Evolutionary conservation across 2,113 vertebrate species (phyloP), one percentile per base, ranked within the genome.

Genomic region (Boulengeromyrus knoepffleri): DNA sequence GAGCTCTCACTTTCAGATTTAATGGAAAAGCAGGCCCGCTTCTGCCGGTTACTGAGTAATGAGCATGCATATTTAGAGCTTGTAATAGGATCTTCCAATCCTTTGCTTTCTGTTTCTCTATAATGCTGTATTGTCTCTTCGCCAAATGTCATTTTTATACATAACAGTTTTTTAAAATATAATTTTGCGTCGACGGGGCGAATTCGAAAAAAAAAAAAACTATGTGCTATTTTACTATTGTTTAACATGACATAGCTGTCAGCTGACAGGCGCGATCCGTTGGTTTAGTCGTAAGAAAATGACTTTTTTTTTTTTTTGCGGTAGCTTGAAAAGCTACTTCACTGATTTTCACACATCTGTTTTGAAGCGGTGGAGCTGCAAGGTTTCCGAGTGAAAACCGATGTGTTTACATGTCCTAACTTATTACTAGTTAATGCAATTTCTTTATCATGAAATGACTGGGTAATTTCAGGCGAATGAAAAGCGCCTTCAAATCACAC

Each of bases 1-100:
- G 92, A 93, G 91, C 90, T 85, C 87, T 90, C 90, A 91, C 88
- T 91, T 91, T 93, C 88, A 89, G 56, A 90, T 46, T 90, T 90
- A 90, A 90, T 90, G 86, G 85, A 91, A 89, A 91, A 62, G 47
- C 90, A 90, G 89, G 31, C 85, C 42, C 89, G 91, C 88, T 89
- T 91, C 87, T 58, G 84, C 31, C 89, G 89, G 89, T 89, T 77
- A 88, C 83, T 90, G 88, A 45, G 90, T 92, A 91, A 92, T 90
- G 90, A 91, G 89, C 90, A 66, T 86, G 85, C 49, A 86, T 87
- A 90, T 91, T 89, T 85, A 90, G 36, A 58, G 88, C n/a, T 31
- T 89, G 46, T 66, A 90, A 62, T 89, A 53, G 83, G 83, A 90
- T 89, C 90, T 88, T 84, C 88, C 92, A 87, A 88, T 89, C 85